Evolutionary conservation across 1,140 invertebrate genomes (phyloP).

Genomic region (Drosophila sproati): DNA sequence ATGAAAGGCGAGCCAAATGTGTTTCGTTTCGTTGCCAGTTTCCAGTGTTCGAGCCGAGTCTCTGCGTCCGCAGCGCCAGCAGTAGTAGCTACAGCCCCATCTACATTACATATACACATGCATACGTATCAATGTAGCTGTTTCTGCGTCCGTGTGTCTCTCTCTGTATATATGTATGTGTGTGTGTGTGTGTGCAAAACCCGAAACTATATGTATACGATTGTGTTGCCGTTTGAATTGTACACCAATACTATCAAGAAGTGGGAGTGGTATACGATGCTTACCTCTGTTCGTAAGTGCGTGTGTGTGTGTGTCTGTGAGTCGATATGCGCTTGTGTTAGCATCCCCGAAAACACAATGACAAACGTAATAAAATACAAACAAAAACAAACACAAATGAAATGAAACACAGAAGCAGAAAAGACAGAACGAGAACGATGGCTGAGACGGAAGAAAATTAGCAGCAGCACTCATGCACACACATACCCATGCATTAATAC

Average conservation of each 20-base stretch:
- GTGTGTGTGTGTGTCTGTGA: constrained; percentile 20
- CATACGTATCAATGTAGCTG: constrained; percentile 12
- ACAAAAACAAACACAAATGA: constrained; percentile 70
- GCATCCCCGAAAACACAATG: constrained; percentile 83
- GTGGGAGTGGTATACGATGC: constrained; percentile 79
- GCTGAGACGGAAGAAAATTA: constrained; percentile 53
- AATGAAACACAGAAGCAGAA: constrained; percentile 59
- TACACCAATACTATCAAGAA: constrained; percentile 64
- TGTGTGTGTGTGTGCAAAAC: constrained; percentile 80
- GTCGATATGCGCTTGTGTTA: constrained; percentile 39
- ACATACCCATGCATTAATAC: constrained; percentile 23
- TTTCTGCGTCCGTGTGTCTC: constrained; percentile 27
- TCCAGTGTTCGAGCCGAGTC: constrained; percentile 49
- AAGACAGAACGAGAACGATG: constrained; percentile 60
- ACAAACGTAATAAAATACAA: constrained; percentile 76
- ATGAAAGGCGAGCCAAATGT: constrained; percentile 83
- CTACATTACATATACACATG: constrained; percentile 37
- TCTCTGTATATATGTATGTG: constrained; percentile 48
- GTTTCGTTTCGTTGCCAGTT: constrained; percentile 78
- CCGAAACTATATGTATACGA: constrained; percentile 74
- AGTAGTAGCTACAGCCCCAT: constrained; percentile 47
- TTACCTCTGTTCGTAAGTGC: constrained; percentile 42
- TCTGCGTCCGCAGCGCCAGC: constrained; percentile 44
- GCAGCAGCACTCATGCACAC: constrained; percentile 17
- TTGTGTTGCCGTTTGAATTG: constrained; percentile 71